phyloP scores from a whole-genome alignment of 2,113 vertebrate species.

The Falcunculus frontatus region DNA sequence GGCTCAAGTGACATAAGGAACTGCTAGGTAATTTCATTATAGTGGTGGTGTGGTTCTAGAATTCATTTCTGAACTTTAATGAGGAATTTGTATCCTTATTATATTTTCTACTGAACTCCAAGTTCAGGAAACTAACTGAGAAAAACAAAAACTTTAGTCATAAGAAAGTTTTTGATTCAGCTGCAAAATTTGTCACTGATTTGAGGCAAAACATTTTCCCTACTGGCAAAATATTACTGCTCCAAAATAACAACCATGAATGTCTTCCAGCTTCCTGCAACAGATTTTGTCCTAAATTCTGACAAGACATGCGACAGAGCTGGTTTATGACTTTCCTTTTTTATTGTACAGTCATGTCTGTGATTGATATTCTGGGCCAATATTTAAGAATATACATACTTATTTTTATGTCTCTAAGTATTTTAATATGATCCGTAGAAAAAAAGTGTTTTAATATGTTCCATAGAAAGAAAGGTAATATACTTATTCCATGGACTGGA shows the following conservation, averaged over 20 bases:
- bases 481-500: background rate
- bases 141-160: background rate
- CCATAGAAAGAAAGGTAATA: background rate
- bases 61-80: background rate
- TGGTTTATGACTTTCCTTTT: background rate
- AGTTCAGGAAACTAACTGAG: background rate
- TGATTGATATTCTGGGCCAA: background rate
- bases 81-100: background rate
- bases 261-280: background rate
- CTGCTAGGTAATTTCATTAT: background rate
- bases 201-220: background rate
- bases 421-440: background rate
- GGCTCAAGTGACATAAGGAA: background rate
- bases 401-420: background rate
- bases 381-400: background rate
- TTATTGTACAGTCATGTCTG: background rate
- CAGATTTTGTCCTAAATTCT: background rate
- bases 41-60: background rate
- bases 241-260: background rate
- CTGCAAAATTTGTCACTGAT: background rate
- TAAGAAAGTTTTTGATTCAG: background rate
- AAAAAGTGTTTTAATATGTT: background rate
- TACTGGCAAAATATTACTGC: slow-evolving; percentile 17
- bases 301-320: background rate
- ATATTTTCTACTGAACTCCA: background rate